Base-by-base conservation (phyloP, 2,113 vertebrate genomes). In the Ictidomys tridecemlineatus region DNA sequence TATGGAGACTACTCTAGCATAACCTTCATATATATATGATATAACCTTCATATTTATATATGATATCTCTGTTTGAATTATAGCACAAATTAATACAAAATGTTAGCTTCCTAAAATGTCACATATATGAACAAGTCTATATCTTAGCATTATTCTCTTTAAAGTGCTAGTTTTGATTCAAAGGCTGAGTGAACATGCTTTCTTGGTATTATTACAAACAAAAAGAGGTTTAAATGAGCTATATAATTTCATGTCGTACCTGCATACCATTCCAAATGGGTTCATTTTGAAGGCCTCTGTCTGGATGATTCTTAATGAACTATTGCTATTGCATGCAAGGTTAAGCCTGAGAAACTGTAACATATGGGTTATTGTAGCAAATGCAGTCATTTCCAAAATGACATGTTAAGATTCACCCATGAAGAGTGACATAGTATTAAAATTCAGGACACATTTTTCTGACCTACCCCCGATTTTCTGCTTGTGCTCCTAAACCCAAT, bases 381-480 rank as follows among this genome's bases (percentile, higher is more conserved):
- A 97, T 82, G 58, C 42, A 74, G 67, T 95, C 65, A 76, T 79
- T 97, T 98, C 26, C 79, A 67, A 97, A 97, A 93, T 92, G 95
- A 58, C 76, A 17, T 24, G 58, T 80, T 85, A 97, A 96, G 94
- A 92, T 78, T 94, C 85, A 79, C 6, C 79, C 45, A 24, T 87
- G 9, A 97, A 93, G 56, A 26, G 76, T 89, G 73, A 95, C 74
- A 39, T 58, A 58, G 56, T 61, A 34, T 98, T 98, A 97, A 98
- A 97, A 98, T 98, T 98, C 97, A 96, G 95, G 67, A 51, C 2
- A 93, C n/a, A 8, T 88, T 95, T 95, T 53, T 51, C 77, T 88
- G 67, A 42, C 37, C 26, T 28, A 8, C 16, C 42, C 70, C 70
- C 3, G 0, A 3, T 97, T 98, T 98, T 98, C 96, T 97, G 51